Conservation (phyloP, 2,888 invertebrate genomes). For the Caenorhabditis auriculariae region DNA sequence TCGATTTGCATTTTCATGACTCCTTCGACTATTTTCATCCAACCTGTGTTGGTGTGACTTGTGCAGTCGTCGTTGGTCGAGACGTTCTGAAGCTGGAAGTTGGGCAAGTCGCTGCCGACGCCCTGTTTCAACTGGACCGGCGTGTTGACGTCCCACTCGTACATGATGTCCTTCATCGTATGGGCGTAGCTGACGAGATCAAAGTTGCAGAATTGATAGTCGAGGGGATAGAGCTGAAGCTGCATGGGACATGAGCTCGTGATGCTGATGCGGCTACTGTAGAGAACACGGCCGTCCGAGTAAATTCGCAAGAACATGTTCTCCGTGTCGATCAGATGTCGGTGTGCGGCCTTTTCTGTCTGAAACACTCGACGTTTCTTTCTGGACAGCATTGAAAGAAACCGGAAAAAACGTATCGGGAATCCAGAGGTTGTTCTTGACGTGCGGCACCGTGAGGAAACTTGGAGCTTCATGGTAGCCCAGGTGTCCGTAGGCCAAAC, state of each 20-base stretch:
- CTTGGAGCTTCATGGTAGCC: conserved; percentile 44
- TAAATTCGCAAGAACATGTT: conserved; percentile 93
- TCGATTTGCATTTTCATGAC: too few relatives aligned
- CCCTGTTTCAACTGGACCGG: conserved; percentile 39
- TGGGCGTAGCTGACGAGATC: conserved; percentile 97
- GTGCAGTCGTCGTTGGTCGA: conserved; percentile 68
- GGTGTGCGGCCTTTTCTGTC: conserved; percentile 93
- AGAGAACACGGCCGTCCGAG: conserved; percentile 75
- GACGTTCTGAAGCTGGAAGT: conserved; percentile 50
- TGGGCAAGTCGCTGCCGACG: conserved; percentile 60
- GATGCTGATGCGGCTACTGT: conserved; percentile 55
- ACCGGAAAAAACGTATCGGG: conserved; percentile 69
- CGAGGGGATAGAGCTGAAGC: conserved; percentile 77
- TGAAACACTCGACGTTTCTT: conserved; percentile 72
- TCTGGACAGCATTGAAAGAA: too few relatives aligned
- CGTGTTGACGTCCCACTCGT: conserved; percentile 51
- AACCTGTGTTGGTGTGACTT: conserved; percentile 93
- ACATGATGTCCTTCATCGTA: conserved; percentile 75
- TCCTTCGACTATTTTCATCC: too few relatives aligned
- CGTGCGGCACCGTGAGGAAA: conserved; percentile 60
- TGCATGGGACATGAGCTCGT: conserved; percentile 53
- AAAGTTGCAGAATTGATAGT: conserved; percentile 89
- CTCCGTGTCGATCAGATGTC: conserved; percentile 65
- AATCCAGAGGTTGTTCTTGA: conserved; percentile 87
- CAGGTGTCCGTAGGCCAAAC: conserved; percentile 66